These are phyloP conservation scores for Merops nubicus DNA, from an alignment of 2,113 vertebrate species.

Conservation along the genomic window DNA sequence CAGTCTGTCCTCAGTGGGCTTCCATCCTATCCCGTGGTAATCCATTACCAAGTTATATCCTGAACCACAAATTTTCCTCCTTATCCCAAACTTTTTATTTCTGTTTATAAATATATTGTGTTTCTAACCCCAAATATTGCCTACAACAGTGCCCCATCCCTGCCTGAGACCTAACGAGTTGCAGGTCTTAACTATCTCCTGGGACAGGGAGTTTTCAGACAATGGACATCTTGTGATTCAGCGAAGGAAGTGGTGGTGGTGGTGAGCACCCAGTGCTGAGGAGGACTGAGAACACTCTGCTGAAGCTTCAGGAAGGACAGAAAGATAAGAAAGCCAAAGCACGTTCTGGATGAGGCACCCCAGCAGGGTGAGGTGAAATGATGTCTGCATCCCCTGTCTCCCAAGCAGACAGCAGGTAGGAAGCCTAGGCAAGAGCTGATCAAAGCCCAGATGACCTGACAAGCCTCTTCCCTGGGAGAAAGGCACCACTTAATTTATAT, in stretches of 20 bases:
- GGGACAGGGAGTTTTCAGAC: not conserved
- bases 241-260: not conserved
- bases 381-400: not conserved
- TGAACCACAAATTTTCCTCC: not conserved
- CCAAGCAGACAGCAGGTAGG: not conserved
- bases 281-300: not conserved
- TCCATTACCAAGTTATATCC: not conserved
- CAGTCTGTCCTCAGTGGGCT: not conserved
- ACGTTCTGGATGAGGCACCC: not conserved
- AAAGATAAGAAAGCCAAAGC: not conserved
- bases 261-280: not conserved
- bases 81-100: not conserved
- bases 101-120: not conserved
- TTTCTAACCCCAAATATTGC: not conserved
- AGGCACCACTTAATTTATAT: not conserved
- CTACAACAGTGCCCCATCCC: not conserved
- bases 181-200: accelerated
- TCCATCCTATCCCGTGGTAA: not conserved
- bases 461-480: not conserved
- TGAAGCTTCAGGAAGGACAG: not conserved
- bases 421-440: not conserved
- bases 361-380: not conserved
- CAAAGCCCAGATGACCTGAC: not conserved
- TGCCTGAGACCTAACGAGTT: not conserved
- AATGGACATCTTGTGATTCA: not conserved